Evolutionary conservation across 1,140 invertebrate genomes (phyloP), one percentile per base, ranked within the genome.

Genomic region (Drosophila mauritiana): DNA sequence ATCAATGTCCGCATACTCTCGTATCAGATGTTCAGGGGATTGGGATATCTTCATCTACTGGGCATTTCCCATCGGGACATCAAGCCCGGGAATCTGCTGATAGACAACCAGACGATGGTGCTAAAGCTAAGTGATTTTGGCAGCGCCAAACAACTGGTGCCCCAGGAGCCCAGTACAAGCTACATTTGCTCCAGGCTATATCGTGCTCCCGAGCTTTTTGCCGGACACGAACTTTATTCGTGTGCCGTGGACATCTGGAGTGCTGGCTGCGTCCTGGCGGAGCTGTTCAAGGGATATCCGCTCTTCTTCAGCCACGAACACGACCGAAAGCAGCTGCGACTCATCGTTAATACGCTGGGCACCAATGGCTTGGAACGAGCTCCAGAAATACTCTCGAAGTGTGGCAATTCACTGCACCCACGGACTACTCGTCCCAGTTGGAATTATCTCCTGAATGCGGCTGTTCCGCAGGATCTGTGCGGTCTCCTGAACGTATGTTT

Each of bases 131-230:
- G 98, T 93, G 99, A 99, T 94, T 99, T 99, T 94, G 99, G 99
- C 88, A 98, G 97, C 92, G 98, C 99, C 76, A 99, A 99, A 93
- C 97, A 98, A 92, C 94, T 99, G 74, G 96, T 98, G 42, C 95
- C 96, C 80, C 97, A 98, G 49, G 98, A 99, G 93, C 98, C 98
- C 4, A 99, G 99, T 93, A 98, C 99, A 25, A 98, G 98, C 17
- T 99, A 99, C 93, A 99, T 99, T 82, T 99, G 99, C 94, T 99
- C 98, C 91, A 96, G 99, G 78, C 99, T 99, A 92, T 99, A 99
- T 93, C 95, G 98, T 78, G 98, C 98, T 76, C 99, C 99, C 42
- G 98, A 99, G 93, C 95, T 99, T 73, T 99, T 99, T 92, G 99
- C 99, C 94, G 98, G 98, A 91, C 98, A 98, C 90, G 98, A 98